phyloP scores from a whole-genome alignment of 2,113 vertebrate species.

The Sceloporus tristichus region DNA sequence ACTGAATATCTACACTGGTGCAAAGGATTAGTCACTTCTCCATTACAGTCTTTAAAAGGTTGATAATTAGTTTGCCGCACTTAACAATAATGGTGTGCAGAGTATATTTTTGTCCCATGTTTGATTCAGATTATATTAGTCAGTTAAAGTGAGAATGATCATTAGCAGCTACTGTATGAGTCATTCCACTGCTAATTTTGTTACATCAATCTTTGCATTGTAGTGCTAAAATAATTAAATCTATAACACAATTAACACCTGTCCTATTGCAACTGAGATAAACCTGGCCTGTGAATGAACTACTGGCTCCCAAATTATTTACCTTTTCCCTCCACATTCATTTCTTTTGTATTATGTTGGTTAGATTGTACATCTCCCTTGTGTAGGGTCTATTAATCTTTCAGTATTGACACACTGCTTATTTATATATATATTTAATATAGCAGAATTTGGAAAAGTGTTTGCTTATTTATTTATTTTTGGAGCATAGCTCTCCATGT shows the following conservation, averaged over 20 bases:
- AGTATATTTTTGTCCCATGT: conserved; percentile 56
- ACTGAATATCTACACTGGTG: conserved; percentile 8
- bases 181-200: conserved; percentile 61
- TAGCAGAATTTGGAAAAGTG: no score
- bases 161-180: conserved; percentile 57
- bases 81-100: conserved; percentile 55
- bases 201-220: conserved; percentile 54
- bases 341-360: not conserved
- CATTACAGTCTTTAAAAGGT: conserved; percentile 49
- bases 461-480: no score
- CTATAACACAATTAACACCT: conserved; percentile 11
- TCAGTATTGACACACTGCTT: not conserved
- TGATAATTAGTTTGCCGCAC: conserved; percentile 50
- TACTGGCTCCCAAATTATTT: not conserved
- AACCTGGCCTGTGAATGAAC: not conserved
- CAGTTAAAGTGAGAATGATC: conserved; percentile 53
- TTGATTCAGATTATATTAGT: conserved; percentile 57
- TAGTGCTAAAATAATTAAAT: conserved; percentile 47
- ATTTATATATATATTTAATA: no score
- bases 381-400: not conserved
- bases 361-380: not conserved
- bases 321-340: not conserved
- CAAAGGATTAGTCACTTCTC: conserved; percentile 54
- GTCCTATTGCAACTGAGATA: not conserved
- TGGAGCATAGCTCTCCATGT: no score